Evolutionary conservation across 1,140 invertebrate genomes (phyloP).

Genomic region (Xylocopa sonorina): DNA sequence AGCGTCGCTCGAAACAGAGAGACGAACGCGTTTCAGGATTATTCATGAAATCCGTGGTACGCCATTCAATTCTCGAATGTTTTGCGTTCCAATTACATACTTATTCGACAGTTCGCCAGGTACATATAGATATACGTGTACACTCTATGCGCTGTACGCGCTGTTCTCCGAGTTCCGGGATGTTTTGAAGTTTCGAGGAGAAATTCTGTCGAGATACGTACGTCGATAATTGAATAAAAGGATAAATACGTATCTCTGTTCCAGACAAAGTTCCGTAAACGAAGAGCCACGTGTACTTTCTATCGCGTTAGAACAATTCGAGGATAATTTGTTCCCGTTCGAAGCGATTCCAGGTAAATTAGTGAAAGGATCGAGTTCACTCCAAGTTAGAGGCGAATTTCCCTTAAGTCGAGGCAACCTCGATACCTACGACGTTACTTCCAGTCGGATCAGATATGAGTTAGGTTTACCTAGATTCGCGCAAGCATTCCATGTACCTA

Average conservation of each 20-base stretch:
- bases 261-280: background rate
- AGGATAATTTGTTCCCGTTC: too few species aligned
- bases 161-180: too few species aligned
- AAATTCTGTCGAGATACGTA: conserved; percentile 13
- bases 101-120: conserved; percentile 12
- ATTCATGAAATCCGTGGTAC: conserved; percentile 11
- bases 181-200: background rate
- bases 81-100: conserved; percentile 9
- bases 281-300: background rate
- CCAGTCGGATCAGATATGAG: conserved; percentile 30
- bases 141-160: too few species aligned
- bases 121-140: too few species aligned
- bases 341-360: too few species aligned
- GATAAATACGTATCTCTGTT: background rate
- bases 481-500: background rate
- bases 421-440: background rate
- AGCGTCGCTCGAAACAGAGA: too few species aligned
- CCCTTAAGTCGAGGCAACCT: background rate
- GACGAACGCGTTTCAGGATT: background rate
- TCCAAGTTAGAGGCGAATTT: too few species aligned
- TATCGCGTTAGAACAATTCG: too few species aligned
- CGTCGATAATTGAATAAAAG: conserved; percentile 23
- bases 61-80: background rate
- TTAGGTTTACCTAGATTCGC: conserved; percentile 28
- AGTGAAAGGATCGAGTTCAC: too few species aligned